phyloP scores from a whole-genome alignment of 1,140 invertebrate genomes.

The Diorhabda carinulata region DNA sequence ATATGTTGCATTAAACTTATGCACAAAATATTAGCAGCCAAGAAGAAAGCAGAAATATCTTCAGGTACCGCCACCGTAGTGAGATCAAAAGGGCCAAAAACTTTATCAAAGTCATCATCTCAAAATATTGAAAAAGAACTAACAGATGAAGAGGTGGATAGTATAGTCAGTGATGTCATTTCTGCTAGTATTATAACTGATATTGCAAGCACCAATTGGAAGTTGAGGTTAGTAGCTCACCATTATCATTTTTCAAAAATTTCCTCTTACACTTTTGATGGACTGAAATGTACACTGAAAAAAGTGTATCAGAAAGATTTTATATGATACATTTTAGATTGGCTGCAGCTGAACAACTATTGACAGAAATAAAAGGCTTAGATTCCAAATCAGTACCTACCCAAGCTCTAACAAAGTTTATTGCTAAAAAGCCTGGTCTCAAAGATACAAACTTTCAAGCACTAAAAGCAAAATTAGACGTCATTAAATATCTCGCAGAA shows the following conservation, averaged over 20 bases:
- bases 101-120: conserved; percentile 41
- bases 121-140: conserved; percentile 53
- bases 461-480: conserved; percentile 77
- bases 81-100: conserved; percentile 37
- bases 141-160: conserved; percentile 66
- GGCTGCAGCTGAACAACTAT: conserved; percentile 70
- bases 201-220: conserved; percentile 80
- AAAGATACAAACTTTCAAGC: conserved; percentile 94
- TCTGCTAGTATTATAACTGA: conserved; percentile 61
- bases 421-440: conserved; percentile 84
- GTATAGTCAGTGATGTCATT: conserved; percentile 62
- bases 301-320: too few relatives aligned
- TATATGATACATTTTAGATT: conserved; percentile 46
- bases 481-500: conserved; percentile 72
- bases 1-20: conserved; percentile 10
- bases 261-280: neutral
- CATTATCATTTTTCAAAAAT: neutral
- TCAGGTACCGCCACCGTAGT: conserved; percentile 44
- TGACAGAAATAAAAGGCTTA: conserved; percentile 59
- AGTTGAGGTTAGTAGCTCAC: conserved; percentile 55
- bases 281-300: too few relatives aligned
- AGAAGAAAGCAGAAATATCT: conserved; percentile 44
- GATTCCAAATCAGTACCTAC: conserved; percentile 62
- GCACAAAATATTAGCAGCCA: conserved; percentile 25
- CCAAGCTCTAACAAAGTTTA: conserved; percentile 69